Base-by-base conservation (phyloP, 2,888 invertebrate species). In the Cheilosia soror region DNA sequence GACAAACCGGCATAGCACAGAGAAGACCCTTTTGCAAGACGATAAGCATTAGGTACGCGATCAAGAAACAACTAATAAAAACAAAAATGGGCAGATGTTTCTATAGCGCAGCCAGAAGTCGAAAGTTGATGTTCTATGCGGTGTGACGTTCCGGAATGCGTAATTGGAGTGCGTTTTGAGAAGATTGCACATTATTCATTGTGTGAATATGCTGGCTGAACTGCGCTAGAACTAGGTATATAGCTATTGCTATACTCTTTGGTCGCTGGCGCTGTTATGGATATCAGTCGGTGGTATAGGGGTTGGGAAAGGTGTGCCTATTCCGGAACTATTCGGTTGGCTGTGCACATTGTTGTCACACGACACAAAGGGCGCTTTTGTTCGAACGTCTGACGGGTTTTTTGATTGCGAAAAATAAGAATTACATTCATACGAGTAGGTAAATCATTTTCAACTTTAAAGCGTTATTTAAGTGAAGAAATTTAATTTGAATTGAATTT, bases 231-330 rank as follows among this genome's bases (percentile, higher is more conserved):
- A 47, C 40, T 31, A 63, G 40, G 25, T 15, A 7, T 15, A 2
- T 13, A 20, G 15, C 20, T 9, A 25, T 15, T 2, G 2, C n/a
- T 20, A 9, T 15, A 33, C 62, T 60, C 58, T 63, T 31, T 76
- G 49, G 47, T 37, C 31, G 31, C 31, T 5, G 31, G 5, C 31
- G 31, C 31, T 33, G 33, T 13, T 65, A 31, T 25, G 1, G 33
- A 15, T 27, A 25, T 31, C 49, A 66, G 25, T 13, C 40, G 47
- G 37, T 25, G 47, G 37, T 25, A 76, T 85, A 85, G 80, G 84
- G 84, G 84, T 55, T 75, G 66, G 58, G 60, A 85, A 76, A 85
- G 84, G 84, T 85, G 84, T 85, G 84, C 71, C 84, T 76, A 29
- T 65, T 75, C 53, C 79, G 75, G 65, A 75, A 75, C 62, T 75